Evolutionary conservation across 1,140 invertebrate genomes (phyloP).

Genomic region (Vanessa tameamea): DNA sequence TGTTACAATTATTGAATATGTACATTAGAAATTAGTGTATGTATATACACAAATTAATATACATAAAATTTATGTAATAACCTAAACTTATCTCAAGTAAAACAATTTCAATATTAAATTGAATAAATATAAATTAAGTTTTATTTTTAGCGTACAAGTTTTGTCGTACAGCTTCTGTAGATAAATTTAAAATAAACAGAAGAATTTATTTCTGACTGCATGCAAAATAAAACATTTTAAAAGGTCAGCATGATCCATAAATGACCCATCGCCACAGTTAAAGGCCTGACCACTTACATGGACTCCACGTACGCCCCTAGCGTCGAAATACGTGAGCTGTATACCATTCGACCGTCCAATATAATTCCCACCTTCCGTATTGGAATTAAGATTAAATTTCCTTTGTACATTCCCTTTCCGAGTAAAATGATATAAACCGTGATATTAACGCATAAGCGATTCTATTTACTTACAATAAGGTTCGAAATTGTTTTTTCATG

Average conservation of each 20-base stretch:
- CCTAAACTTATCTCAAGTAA: too few relatives aligned
- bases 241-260: slow-evolving; percentile 16
- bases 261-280: slow-evolving; percentile 24
- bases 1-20: too few relatives aligned
- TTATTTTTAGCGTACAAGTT: too few relatives aligned
- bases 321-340: slow-evolving; percentile 25
- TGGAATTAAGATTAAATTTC: slow-evolving; percentile 10
- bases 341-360: neutral
- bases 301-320: slow-evolving; percentile 25
- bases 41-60: too few relatives aligned
- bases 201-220: too few relatives aligned
- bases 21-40: too few relatives aligned
- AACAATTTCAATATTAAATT: too few relatives aligned
- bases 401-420: neutral
- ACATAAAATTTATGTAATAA: too few relatives aligned
- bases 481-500: slow-evolving; percentile 13
- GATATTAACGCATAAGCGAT: neutral
- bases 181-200: too few relatives aligned
- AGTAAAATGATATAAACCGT: neutral
- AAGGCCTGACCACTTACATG: slow-evolving; percentile 32
- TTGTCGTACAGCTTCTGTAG: too few relatives aligned
- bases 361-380: neutral
- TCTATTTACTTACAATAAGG: slow-evolving; percentile 6
- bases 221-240: neutral
- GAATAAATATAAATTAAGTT: too few relatives aligned